Percentiles rank a stretch among this genome's conserved stretches.
phyloP scores from a whole-genome alignment of 2,113 vertebrate genomes.

The Pluvianellus socialis region DNA sequence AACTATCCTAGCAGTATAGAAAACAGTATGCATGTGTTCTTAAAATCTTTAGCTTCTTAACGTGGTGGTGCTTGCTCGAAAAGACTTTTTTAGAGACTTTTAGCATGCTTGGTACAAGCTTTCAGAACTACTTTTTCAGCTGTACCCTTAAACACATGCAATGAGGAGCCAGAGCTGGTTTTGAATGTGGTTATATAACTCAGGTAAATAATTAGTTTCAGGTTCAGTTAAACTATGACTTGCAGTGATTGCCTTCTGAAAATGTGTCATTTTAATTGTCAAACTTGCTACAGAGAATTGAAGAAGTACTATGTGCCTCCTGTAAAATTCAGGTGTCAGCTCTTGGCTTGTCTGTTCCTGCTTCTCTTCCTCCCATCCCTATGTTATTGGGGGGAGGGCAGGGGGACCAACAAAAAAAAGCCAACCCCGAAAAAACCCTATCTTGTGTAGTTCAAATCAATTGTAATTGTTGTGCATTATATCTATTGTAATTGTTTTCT shows the following conservation, averaged over 20 bases:
- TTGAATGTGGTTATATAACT: background rate
- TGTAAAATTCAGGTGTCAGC: background rate
- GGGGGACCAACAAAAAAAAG: background rate
- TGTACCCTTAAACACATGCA: background rate
- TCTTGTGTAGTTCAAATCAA: background rate
- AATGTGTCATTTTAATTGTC: background rate
- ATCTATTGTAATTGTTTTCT: background rate
- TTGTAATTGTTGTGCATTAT: background rate
- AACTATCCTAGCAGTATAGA: background rate
- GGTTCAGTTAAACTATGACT: background rate
- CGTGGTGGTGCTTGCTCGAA: background rate
- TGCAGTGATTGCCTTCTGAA: background rate
- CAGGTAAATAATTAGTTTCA: background rate
- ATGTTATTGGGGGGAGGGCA: background rate
- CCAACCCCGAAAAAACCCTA: background rate
- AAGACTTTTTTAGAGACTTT: background rate
- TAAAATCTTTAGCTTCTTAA: constrained; percentile 22
- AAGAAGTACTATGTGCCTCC: background rate
- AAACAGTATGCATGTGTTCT: background rate
- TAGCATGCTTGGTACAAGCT: background rate
- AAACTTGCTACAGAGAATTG: background rate
- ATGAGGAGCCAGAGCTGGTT: background rate
- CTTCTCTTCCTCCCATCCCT: background rate
- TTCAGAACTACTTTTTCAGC: constrained; percentile 14
- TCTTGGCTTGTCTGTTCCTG: background rate